phyloP scores from a whole-genome alignment of 2,113 vertebrate genomes.

The Elanus axillaris region DNA sequence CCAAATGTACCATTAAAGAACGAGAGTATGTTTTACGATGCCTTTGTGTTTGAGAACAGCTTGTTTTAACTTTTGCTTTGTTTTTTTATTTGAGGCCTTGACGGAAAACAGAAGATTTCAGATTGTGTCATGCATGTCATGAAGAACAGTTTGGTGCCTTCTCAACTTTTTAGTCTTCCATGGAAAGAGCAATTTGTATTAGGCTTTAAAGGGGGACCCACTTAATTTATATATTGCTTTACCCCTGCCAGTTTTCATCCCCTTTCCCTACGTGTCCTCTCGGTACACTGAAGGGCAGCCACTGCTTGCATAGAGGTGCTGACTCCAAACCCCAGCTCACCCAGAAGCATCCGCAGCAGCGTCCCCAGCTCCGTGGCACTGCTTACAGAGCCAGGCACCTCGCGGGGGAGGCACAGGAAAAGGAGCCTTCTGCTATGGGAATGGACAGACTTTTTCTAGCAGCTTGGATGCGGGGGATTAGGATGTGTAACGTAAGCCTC shows the following conservation, averaged over 20 bases:
- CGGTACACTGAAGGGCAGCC: rapidly evolving
- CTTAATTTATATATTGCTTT: neutral
- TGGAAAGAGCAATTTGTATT: neutral
- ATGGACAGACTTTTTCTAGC: neutral
- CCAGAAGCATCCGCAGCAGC: neutral
- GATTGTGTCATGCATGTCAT: rapidly evolving
- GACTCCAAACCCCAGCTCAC: neutral
- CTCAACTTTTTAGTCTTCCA: neutral
- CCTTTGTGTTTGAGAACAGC: neutral
- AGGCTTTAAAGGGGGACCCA: neutral
- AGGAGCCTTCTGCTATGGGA: neutral
- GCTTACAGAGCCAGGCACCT: neutral
- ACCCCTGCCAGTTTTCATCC: neutral
- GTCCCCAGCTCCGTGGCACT: neutral
- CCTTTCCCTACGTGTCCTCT: neutral
- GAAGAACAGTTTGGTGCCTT: neutral
- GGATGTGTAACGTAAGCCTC: neutral
- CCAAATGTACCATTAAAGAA: neutral
- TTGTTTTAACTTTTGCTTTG: neutral
- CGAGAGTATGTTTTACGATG: neutral
- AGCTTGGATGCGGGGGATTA: neutral
- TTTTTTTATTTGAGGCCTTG: neutral
- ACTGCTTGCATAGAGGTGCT: neutral
- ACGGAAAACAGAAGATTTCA: neutral
- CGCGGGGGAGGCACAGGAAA: rapidly evolving